phyloP scores from a whole-genome alignment of 2,888 invertebrate species.

The Eupelmus urozonus region DNA sequence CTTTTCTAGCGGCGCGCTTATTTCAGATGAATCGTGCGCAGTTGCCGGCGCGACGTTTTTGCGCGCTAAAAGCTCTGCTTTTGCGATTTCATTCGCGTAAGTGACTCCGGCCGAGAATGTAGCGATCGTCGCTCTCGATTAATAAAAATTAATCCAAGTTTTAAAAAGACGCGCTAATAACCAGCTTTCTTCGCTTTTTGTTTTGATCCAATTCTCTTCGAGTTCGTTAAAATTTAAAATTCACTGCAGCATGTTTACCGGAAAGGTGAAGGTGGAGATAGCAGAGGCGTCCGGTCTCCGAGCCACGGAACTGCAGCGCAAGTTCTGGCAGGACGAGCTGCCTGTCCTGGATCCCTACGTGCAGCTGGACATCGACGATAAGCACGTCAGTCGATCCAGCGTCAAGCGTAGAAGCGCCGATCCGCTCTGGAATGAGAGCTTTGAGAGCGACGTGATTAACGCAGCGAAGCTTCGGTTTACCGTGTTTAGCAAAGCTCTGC shows the following conservation, averaged over 20 bases:
- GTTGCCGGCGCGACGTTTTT: too few species aligned
- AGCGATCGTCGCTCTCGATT: too few species aligned
- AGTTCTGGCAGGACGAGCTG: constrained; percentile 84
- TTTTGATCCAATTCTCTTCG: too few species aligned
- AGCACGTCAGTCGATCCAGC: constrained; percentile 93
- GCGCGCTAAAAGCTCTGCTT: too few species aligned
- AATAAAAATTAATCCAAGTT: too few species aligned
- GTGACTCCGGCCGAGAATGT: too few species aligned
- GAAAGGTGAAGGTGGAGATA: constrained; percentile 96
- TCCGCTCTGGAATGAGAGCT: constrained; percentile 97
- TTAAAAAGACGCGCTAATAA: too few species aligned
- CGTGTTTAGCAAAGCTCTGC: constrained; percentile 98
- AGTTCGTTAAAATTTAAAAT: too few species aligned
- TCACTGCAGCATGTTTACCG: constrained; percentile 96
- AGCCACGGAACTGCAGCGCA: constrained; percentile 94
- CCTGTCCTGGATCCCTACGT: constrained; percentile 97
- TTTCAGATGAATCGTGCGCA: too few species aligned
- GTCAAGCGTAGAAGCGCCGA: constrained; percentile 96
- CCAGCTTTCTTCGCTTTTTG: too few species aligned
- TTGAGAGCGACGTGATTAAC: constrained; percentile 93
- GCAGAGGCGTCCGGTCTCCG: constrained; percentile 98
- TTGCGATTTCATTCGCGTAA: too few species aligned
- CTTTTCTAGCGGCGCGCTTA: too few species aligned
- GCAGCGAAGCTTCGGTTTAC: constrained; percentile 95
- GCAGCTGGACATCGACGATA: constrained; percentile 96